Conservation (phyloP, 2,797 vertebrate genomes). For the Oophaga sylvatica region DNA sequence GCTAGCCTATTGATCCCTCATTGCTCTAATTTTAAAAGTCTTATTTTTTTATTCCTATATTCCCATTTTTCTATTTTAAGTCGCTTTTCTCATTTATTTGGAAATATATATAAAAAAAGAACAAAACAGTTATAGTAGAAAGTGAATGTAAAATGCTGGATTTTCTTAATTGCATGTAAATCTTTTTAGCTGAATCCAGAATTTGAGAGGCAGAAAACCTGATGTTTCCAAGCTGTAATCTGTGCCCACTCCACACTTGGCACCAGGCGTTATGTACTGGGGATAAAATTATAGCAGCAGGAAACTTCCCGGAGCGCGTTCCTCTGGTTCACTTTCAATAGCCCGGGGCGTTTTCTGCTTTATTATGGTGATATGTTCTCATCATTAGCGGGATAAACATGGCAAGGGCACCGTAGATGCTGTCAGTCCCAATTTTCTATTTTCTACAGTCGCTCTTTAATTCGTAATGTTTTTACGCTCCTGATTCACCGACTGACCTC, state of each 20-base stretch:
- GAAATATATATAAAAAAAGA: no score
- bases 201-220: neutral
- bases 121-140: neutral
- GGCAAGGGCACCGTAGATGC: neutral
- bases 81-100: neutral
- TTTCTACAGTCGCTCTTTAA: neutral
- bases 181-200: slow-evolving; percentile 4
- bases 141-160: neutral
- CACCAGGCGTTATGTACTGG: neutral
- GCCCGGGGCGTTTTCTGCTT: slow-evolving; percentile 19
- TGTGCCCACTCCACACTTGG: slow-evolving; percentile 5
- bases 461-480: neutral
- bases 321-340: slow-evolving; percentile 19
- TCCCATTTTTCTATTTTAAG: neutral
- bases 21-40: neutral
- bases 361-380: neutral
- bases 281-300: neutral
- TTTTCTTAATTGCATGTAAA: slow-evolving; percentile 16
- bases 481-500: neutral
- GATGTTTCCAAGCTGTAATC: slow-evolving; percentile 26
- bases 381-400: slow-evolving; percentile 34
- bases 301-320: neutral
- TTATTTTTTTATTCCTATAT: neutral
- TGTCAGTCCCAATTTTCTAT: neutral
- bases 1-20: neutral